phyloP scores from a whole-genome alignment of 2,888 invertebrate species.

The Xanthorhoe spadicearia region DNA sequence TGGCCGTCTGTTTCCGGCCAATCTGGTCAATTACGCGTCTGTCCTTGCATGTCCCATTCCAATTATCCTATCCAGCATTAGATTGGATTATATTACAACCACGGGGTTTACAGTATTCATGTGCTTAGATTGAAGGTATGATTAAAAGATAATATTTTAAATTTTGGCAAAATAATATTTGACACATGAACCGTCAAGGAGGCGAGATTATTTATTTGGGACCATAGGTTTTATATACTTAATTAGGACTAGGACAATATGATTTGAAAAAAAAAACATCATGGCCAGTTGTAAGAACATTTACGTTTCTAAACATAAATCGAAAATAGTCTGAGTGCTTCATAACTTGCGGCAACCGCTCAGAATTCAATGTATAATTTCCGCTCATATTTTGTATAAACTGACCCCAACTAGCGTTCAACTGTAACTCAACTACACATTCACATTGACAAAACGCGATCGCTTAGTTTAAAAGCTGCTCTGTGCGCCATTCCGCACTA shows the following conservation, averaged over 20 bases:
- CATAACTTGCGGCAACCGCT: background rate
- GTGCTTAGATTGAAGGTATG: background rate
- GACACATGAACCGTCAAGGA: no score
- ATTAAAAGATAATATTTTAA: no score
- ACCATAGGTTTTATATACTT: no score
- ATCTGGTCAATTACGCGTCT: slow-evolving; percentile 39
- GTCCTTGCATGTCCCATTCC: slow-evolving; percentile 37
- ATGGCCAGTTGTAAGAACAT: no score
- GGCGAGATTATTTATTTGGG: no score
- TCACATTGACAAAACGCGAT: slow-evolving; percentile 35
- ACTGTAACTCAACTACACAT: background rate
- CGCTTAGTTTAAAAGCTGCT: slow-evolving; percentile 33
- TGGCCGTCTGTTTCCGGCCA: slow-evolving; percentile 32
- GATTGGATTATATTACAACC: slow-evolving; percentile 17
- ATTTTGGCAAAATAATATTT: no score
- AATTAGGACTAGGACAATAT: no score
- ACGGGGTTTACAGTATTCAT: background rate
- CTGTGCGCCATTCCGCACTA: slow-evolving; percentile 33
- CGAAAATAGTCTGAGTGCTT: no score
- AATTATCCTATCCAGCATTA: slow-evolving; percentile 30
- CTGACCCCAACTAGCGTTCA: background rate
- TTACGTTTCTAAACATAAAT: no score
- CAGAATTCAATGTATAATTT: background rate
- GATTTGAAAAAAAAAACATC: no score
- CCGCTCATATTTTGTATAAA: background rate